Evolutionary conservation across 2,888 invertebrate genomes (phyloP), one percentile per base, ranked within the genome.

Genomic region (Dryobotodes eremita): DNA sequence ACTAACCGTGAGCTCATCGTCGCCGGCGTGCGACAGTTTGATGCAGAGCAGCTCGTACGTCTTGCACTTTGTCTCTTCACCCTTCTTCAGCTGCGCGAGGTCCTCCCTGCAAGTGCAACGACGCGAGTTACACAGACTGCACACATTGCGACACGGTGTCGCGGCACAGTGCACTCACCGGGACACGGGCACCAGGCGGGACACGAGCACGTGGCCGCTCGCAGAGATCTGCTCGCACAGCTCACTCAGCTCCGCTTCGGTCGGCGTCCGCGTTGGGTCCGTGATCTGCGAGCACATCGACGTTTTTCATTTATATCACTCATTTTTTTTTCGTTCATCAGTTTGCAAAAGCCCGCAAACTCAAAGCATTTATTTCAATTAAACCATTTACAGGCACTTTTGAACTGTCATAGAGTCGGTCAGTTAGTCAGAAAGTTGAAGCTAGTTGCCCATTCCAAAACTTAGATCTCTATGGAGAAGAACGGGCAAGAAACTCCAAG

Each of bases 31-130:
- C 10, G 93, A 91, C 71, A 97, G 93, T 75, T 97, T 97, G 53
- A 97, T 94, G 89, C 99, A 99, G 2, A 99, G 94, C 0, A 99
- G 99, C 77, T 98, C 97, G 94, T 99, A 99, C 1, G 97, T 97
- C 95, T 99, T 99, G 20, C 97, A 98, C 94, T 99, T 99, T 36
- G 97, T 97, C 91, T 98, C 98, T 94, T 99, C 99, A 0, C 99
- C 99, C 84, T 98, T 97, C 94, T 99, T 99, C 68, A 99, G 96
- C 70, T 97, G 95, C 0, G 94, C 93, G 48, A 98, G 95, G 66
- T 98, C 98, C 5, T 97, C 97, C 85, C 98, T 98, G 91, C 36
- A 77, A 88, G 98, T 98, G 91, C 42, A 76, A 88, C 42, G 26
- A 10, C 46, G 50, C 55, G n/a, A n/a, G 6, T 69, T n/a, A 55